phyloP scores from a whole-genome alignment of 1,140 invertebrate species.

The Drosophila melanogaster region Release_6_plus_ISO1_MT NT_033777.3:14653001-14653500 shows the following conservation, averaged over 20 bases:
- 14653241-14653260: background rate
- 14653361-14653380: constrained; percentile 15
- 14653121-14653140: constrained; percentile 15
- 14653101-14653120: constrained; percentile 17
- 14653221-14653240: constrained; percentile 42
- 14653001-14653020: background rate
- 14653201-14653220: constrained; percentile 59
- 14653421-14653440: no score
- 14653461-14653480: constrained; percentile 39
- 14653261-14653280: constrained; percentile 65
- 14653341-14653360: constrained; percentile 48
- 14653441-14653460: constrained; percentile 17
- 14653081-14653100: constrained; percentile 20
- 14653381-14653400: constrained; percentile 13
- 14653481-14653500: constrained; percentile 39
- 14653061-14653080: constrained; percentile 16
- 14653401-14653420: constrained; percentile 50
- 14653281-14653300: constrained; percentile 81
- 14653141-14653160: constrained; percentile 9
- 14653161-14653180: constrained; percentile 67
- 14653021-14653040: constrained; percentile 14
- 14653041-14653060: constrained; percentile 17
- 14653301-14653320: constrained; percentile 80
- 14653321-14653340: constrained; percentile 60
- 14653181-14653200: constrained; percentile 71